Percentiles rank a stretch among this genome's conserved stretches.
Evolutionary conservation across 2,888 invertebrate species (phyloP).

Genomic region (Pollenia griseotomentosa): DNA sequence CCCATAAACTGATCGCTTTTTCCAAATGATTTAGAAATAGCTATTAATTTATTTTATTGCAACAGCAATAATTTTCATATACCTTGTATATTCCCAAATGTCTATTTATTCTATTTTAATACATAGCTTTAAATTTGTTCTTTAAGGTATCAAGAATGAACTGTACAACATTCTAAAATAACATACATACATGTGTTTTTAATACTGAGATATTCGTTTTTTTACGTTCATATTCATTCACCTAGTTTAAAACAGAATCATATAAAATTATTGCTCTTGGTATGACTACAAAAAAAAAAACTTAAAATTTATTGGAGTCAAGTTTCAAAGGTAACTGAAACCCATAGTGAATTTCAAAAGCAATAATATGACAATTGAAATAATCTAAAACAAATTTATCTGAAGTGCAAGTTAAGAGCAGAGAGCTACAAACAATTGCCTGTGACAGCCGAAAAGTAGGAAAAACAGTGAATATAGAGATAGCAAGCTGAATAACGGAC

Average conservation of each 20-base stretch:
- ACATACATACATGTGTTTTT: background rate
- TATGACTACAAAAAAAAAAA: background rate
- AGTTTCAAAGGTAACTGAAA: conserved; percentile 66
- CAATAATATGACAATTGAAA: conserved; percentile 69
- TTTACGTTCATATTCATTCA: background rate
- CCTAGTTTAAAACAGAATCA: background rate
- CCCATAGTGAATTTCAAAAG: conserved; percentile 55
- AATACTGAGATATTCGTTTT: background rate
- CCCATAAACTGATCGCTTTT: background rate
- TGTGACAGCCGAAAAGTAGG: conserved; percentile 39
- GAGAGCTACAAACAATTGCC: conserved; percentile 43
- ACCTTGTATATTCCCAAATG: conserved; percentile 3
- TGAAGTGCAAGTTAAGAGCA: conserved; percentile 62
- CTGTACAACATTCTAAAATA: too few relatives aligned
- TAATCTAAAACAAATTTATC: conserved; percentile 68
- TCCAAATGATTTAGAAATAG: too few relatives aligned
- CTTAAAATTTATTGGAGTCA: conserved; percentile 50
- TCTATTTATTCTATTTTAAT: background rate
- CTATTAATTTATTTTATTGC: background rate
- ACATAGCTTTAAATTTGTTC: too few relatives aligned
- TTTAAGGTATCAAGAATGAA: too few relatives aligned
- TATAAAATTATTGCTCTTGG: background rate
- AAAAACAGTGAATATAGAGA: background rate
- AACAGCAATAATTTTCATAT: background rate
- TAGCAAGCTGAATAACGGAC: background rate